phyloP scores from a whole-genome alignment of 2,113 vertebrate genomes.

The Sula dactylatra region DNA sequence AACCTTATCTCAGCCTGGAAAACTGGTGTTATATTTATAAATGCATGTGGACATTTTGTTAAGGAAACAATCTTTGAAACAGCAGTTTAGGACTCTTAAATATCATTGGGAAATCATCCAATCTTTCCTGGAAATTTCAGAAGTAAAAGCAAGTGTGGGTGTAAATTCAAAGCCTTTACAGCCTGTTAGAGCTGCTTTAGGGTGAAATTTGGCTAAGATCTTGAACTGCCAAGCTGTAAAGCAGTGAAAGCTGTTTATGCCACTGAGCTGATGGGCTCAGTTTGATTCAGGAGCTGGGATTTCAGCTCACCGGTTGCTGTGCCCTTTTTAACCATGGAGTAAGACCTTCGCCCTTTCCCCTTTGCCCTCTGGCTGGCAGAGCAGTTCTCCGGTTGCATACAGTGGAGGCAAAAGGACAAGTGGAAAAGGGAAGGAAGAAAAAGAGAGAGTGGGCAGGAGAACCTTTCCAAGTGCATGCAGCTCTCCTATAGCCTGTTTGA shows the following conservation, averaged over 20 bases:
- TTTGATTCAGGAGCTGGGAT: neutral
- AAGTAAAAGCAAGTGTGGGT: neutral
- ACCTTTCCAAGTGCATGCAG: conserved; percentile 5
- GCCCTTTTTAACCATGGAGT: neutral
- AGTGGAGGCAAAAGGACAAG: neutral
- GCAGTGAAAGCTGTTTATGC: neutral
- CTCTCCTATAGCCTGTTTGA: conserved; percentile 33
- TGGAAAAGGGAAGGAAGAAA: neutral
- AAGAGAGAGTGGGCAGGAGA: neutral
- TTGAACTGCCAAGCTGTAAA: neutral
- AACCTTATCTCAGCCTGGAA: neutral
- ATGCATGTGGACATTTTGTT: rapidly evolving
- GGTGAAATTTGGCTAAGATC: neutral
- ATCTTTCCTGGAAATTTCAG: neutral
- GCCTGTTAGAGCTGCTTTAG: neutral
- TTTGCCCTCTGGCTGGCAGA: neutral
- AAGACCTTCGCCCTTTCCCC: neutral
- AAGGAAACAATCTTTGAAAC: neutral
- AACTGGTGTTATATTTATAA: neutral
- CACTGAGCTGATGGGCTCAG: neutral
- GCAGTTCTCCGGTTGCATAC: neutral
- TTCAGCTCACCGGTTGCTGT: neutral
- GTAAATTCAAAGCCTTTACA: neutral
- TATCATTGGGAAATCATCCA: neutral
- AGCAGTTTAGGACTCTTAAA: neutral